Evolutionary conservation across 2,888 invertebrate species (phyloP), one percentile per base, ranked within the genome.

Genomic region (Xylota segnis): DNA sequence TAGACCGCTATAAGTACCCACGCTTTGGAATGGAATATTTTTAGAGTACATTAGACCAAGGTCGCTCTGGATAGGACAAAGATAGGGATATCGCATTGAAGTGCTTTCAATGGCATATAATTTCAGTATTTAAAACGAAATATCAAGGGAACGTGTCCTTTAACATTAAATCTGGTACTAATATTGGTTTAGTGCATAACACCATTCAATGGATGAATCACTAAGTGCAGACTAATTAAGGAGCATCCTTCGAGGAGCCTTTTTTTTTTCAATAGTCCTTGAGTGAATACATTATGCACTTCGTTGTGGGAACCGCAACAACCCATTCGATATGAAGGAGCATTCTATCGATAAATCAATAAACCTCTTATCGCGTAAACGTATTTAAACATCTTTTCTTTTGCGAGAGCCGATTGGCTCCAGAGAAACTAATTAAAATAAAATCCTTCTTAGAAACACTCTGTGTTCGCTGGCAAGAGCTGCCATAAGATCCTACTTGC

Each of bases 391-490:
- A 52, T 27, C 5, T 27, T 68, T 27, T 10, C 43, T 4, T n/a
- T 32, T 47, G 7, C 45, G 23, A 23, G 4, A 34, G 7, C 18
- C 47, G 45, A 47, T 71, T 71, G 58, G 23, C 27, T 37, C 14
- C 58, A 14, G 18, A 34, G 37, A 59, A 59, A 54, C 52, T 74
- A 72, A 72, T 72, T 72, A 72, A 72, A 61, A 40, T 18, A 47
- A 72, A 72, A 72, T 74, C 54, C 52, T 43, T 50, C 27, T 32
- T 29, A 32, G 6, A 40, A 23, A 27, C 43, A 54, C 54, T 23
- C 12, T 10, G 34, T 18, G 5, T 10, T 29, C 29, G n/a, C 1
- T 5, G 2, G 14, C 16, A 43, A 27, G 43, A 27, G 27, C 6
- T 32, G 29, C 29, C 9, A 65, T 32, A 34, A 32, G 29, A 47